Conservation (phyloP, 1,140 invertebrate genomes). For the Drosophila azteca region DNA sequence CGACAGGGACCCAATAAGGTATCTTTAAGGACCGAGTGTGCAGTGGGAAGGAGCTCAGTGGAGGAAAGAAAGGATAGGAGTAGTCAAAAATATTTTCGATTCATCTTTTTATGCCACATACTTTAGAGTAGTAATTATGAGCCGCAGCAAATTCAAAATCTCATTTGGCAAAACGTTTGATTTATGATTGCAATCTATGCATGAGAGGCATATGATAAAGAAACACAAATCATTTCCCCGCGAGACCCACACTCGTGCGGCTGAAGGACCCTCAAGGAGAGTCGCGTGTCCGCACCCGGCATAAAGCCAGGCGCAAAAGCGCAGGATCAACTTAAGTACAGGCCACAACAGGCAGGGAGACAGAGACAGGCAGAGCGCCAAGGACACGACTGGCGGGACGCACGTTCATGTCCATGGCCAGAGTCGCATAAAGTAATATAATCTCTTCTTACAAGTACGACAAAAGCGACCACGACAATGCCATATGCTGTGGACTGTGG, state of each 20-base stretch:
- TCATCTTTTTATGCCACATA: too few species aligned
- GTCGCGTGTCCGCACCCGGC: constrained; percentile 37
- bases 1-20: too few species aligned
- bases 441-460: constrained; percentile 80
- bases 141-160: constrained; percentile 43
- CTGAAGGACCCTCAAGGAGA: constrained; percentile 44
- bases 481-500: constrained; percentile 51
- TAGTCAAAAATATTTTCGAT: too few species aligned
- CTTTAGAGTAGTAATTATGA: constrained; percentile 22
- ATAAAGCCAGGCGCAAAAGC: constrained; percentile 52
- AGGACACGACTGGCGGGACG: constrained; percentile 17
- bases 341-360: constrained; percentile 58
- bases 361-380: constrained; percentile 9
- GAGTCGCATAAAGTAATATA: constrained; percentile 80
- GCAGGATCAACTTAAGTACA: constrained; percentile 71
- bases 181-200: constrained; percentile 59
- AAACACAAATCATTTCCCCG: constrained; percentile 39
- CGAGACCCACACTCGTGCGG: constrained; percentile 4
- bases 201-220: constrained; percentile 29
- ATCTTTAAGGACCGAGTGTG: constrained; percentile 25
- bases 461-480: constrained; percentile 58
- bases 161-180: constrained; percentile 60
- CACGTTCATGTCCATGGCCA: constrained; percentile 58
- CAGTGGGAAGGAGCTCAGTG: not conserved
- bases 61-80: not conserved